Percentiles rank a stretch among this genome's conserved stretches.
Conservation (phyloP, 2,888 invertebrate genomes). For the Phaedon cochleariae region DNA sequence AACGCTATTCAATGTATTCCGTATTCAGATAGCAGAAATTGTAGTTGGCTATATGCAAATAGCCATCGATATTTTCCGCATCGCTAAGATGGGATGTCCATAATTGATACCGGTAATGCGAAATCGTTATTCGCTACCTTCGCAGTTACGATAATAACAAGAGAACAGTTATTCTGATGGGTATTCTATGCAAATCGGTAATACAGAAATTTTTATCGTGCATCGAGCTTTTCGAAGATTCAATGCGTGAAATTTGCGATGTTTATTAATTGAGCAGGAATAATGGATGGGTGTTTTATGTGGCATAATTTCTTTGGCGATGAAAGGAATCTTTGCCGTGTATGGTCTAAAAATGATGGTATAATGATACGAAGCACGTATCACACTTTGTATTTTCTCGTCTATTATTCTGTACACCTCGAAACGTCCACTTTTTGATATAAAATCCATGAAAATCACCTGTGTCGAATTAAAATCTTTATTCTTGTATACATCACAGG, state of each 20-base stretch:
- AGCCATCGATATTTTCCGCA: constrained; percentile 23
- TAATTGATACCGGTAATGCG: constrained; percentile 24
- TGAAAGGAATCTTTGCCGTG: background rate
- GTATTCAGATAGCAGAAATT: too few species aligned
- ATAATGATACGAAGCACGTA: background rate
- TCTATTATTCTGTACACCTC: too few species aligned
- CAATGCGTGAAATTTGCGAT: background rate
- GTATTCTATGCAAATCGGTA: constrained; percentile 24
- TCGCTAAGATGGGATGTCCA: constrained; percentile 17
- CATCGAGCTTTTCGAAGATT: constrained; percentile 19
- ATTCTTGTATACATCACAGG: too few species aligned
- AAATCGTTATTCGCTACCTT: constrained; percentile 27
- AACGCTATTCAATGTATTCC: too few species aligned
- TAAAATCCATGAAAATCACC: too few species aligned
- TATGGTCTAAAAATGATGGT: background rate
- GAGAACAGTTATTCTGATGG: constrained; percentile 28
- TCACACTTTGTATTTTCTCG: too few species aligned
- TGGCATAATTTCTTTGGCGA: background rate
- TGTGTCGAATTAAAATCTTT: too few species aligned
- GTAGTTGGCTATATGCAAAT: constrained; percentile 26
- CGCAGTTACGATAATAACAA: constrained; percentile 26
- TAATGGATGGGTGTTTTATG: background rate
- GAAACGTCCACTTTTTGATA: too few species aligned
- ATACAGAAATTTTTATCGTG: too few species aligned
- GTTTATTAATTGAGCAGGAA: too few species aligned